Conservation (phyloP, 2,888 invertebrate genomes). For the Operophtera brumata region DNA sequence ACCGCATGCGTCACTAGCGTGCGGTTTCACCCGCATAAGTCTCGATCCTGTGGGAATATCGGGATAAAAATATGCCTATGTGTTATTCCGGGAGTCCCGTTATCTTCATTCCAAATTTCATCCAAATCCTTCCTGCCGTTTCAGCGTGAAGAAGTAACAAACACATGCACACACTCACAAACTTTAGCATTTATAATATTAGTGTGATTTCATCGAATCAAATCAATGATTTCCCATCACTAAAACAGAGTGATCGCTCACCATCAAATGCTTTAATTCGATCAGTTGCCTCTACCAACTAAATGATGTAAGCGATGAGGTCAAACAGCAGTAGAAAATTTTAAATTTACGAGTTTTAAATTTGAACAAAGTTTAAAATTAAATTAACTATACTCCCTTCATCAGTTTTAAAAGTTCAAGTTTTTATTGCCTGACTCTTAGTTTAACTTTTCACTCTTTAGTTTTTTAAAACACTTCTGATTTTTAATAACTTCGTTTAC, state of each 20-base stretch:
- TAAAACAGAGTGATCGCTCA: slow-evolving; percentile 53
- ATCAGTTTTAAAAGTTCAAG: slow-evolving; percentile 27
- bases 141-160: too few relatives aligned
- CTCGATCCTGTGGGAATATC: too few relatives aligned
- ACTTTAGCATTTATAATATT: too few relatives aligned
- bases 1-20: too few relatives aligned
- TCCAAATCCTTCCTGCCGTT: too few relatives aligned
- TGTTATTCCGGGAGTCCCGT: too few relatives aligned
- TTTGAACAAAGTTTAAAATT: slow-evolving; percentile 57
- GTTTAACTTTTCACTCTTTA: slow-evolving; percentile 17
- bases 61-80: too few relatives aligned
- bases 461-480: slow-evolving; percentile 21
- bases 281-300: slow-evolving; percentile 61
- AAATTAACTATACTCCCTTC: slow-evolving; percentile 42
- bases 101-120: too few relatives aligned
- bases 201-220: neutral
- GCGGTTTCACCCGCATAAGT: too few relatives aligned
- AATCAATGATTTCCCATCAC: slow-evolving; percentile 35
- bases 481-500: slow-evolving; percentile 22
- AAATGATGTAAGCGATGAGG: slow-evolving; percentile 49
- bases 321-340: slow-evolving; percentile 63
- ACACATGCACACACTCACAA: too few relatives aligned
- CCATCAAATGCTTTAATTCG: slow-evolving; percentile 68
- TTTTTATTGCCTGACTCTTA: slow-evolving; percentile 25
- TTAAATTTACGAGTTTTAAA: slow-evolving; percentile 71